A percentile compares a stretch with the other conserved stretches of the same genome.
These are phyloP conservation scores for Capreolus pygargus DNA, from an alignment of 2,113 vertebrate species.

Conservation along the genomic window DNA sequence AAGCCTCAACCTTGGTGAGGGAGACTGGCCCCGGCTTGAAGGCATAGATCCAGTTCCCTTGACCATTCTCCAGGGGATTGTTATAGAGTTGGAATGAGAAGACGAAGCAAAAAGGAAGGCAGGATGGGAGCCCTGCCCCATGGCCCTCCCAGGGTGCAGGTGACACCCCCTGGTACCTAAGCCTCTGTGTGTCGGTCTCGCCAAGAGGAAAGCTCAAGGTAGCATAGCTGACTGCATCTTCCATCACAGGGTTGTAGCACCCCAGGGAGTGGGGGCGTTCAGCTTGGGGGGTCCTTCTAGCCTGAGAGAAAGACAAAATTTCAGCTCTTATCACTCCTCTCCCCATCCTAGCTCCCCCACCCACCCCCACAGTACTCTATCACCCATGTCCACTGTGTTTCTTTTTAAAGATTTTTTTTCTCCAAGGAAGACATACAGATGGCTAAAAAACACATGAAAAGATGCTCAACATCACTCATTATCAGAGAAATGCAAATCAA, in stretches of 20 bases:
- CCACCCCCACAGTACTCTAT: background rate
- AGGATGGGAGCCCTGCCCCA: accelerated
- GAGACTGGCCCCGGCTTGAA: background rate
- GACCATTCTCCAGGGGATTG: too few species aligned
- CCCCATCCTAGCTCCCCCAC: background rate
- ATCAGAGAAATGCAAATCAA: too few species aligned
- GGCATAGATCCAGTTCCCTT: background rate
- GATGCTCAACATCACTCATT: too few species aligned
- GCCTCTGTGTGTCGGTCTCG: accelerated
- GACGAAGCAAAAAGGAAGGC: background rate
- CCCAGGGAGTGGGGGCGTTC: conserved; percentile 39
- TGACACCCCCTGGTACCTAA: background rate
- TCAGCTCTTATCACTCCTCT: background rate
- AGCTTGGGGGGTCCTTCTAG: background rate
- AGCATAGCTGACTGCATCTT: conserved; percentile 37
- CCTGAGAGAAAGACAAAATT: background rate
- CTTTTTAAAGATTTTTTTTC: conserved; percentile 33
- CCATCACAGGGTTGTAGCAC: conserved; percentile 51
- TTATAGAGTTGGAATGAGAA: background rate
- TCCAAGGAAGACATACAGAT: too few species aligned
- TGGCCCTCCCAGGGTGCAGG: background rate
- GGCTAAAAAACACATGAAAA: too few species aligned
- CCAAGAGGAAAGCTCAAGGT: conserved; percentile 41
- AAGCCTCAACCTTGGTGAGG: background rate
- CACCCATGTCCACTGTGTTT: background rate